These are phyloP conservation scores for Procambarus clarkii DNA, from an alignment of 1,140 invertebrate species.

Conservation along the genomic window DNA sequence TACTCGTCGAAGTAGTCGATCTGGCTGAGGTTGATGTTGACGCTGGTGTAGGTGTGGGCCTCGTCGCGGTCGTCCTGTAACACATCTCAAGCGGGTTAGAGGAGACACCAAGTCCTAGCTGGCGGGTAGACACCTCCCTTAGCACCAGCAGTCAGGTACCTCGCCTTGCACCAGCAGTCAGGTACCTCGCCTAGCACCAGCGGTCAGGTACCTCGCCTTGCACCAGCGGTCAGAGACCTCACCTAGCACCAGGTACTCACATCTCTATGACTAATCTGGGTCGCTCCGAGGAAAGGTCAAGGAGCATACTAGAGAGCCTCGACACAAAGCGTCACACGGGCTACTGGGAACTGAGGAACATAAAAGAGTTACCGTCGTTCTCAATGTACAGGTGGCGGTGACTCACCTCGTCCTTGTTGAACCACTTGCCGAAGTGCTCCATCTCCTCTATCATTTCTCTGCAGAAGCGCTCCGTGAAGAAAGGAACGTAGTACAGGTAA, in stretches of 20 bases:
- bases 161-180: too few relatives aligned
- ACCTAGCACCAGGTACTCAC: too few relatives aligned
- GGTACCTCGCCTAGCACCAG: too few relatives aligned
- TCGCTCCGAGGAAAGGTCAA: neutral
- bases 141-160: too few relatives aligned
- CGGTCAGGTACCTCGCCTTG: too few relatives aligned
- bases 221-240: too few relatives aligned
- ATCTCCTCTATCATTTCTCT: slow-evolving; percentile 44
- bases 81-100: neutral
- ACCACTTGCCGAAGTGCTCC: slow-evolving; percentile 48
- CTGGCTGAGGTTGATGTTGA: slow-evolving; percentile 41
- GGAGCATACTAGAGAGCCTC: neutral
- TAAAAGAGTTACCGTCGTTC: too few relatives aligned
- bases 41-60: slow-evolving; percentile 35
- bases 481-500: slow-evolving; percentile 48
- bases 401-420: slow-evolving; percentile 45
- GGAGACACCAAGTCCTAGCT: too few relatives aligned
- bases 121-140: too few relatives aligned
- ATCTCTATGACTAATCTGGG: neutral
- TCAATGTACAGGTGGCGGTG: too few relatives aligned
- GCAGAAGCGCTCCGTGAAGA: slow-evolving; percentile 51
- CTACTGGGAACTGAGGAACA: too few relatives aligned
- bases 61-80: slow-evolving; percentile 30
- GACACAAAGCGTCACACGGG: too few relatives aligned
- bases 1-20: slow-evolving; percentile 23